phyloP scores from a whole-genome alignment of 2,888 invertebrate genomes.

The Steromphala cineraria region DNA sequence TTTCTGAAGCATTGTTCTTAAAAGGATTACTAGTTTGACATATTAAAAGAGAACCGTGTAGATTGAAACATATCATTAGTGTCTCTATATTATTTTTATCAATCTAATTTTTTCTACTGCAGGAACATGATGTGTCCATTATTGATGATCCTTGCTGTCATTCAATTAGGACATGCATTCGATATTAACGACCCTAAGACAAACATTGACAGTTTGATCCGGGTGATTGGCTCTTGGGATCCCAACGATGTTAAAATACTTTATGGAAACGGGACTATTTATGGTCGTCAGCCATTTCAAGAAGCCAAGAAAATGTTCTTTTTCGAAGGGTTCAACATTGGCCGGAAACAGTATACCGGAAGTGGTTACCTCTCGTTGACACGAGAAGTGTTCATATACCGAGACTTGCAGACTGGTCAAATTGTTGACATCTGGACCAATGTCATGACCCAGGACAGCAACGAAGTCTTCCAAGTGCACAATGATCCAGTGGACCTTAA shows the following conservation, averaged over 20 bases:
- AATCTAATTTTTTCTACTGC: no score
- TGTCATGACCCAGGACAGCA: conserved; percentile 32
- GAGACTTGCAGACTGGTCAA: conserved; percentile 38
- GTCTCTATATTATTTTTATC: no score
- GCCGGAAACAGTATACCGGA: conserved; percentile 33
- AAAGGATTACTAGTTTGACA: no score
- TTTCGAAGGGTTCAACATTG: conserved; percentile 52
- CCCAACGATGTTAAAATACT: conserved; percentile 23
- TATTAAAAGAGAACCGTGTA: no score
- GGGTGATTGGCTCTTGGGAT: conserved; percentile 37
- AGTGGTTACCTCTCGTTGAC: conserved; percentile 47
- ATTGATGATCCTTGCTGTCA: background rate
- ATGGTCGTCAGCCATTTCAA: conserved; percentile 31
- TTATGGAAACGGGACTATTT: conserved; percentile 48
- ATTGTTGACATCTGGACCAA: conserved; percentile 47
- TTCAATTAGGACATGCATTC: background rate
- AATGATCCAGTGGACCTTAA: conserved; percentile 48
- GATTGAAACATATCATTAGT: no score
- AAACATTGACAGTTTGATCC: conserved; percentile 41
- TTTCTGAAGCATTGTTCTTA: no score
- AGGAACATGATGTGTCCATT: background rate
- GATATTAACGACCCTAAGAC: conserved; percentile 37
- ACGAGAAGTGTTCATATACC: conserved; percentile 45
- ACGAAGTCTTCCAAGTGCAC: conserved; percentile 47
- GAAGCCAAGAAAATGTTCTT: conserved; percentile 40